Evolutionary conservation across 2,888 invertebrate genomes (phyloP).

Genomic region (Dexiosoma caninum): DNA sequence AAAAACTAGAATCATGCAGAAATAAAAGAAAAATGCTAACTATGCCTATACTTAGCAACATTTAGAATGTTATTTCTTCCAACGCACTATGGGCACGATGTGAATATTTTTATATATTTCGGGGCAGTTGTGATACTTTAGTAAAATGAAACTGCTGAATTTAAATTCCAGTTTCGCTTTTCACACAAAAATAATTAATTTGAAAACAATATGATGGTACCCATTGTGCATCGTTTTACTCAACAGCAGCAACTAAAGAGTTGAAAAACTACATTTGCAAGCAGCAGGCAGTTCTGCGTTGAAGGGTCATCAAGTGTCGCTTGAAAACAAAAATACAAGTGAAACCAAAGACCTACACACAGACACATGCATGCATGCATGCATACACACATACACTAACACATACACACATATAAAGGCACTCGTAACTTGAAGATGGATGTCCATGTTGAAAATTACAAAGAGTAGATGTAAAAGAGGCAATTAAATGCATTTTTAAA

Average conservation of each 20-base stretch:
- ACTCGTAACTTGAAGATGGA: constrained; percentile 5
- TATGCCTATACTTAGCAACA: constrained; percentile 51
- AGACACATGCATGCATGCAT: constrained; percentile 1
- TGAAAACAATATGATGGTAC: too few relatives aligned
- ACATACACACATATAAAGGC: not conserved
- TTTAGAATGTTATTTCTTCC: constrained; percentile 47
- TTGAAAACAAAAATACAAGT: constrained; percentile 43
- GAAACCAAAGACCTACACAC: not conserved
- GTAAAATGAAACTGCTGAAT: too few relatives aligned
- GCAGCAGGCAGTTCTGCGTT: constrained; percentile 57
- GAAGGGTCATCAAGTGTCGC: constrained; percentile 62
- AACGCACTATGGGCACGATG: constrained; percentile 14
- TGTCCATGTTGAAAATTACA: constrained; percentile 11
- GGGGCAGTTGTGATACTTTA: too few relatives aligned
- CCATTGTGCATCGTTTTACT: constrained; percentile 1
- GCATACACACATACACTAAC: too few relatives aligned
- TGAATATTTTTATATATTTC: too few relatives aligned
- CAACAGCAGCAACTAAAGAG: not conserved
- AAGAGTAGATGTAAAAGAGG: constrained; percentile 14
- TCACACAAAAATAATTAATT: too few relatives aligned
- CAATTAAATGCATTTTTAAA: constrained; percentile 46
- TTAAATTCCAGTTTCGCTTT: too few relatives aligned
- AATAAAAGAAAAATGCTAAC: constrained; percentile 22
- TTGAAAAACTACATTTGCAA: constrained; percentile 28
- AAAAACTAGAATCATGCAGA: constrained; percentile 9